Conservation (phyloP, 2,888 invertebrate species). For the Pandemis cinnamomeana region DNA sequence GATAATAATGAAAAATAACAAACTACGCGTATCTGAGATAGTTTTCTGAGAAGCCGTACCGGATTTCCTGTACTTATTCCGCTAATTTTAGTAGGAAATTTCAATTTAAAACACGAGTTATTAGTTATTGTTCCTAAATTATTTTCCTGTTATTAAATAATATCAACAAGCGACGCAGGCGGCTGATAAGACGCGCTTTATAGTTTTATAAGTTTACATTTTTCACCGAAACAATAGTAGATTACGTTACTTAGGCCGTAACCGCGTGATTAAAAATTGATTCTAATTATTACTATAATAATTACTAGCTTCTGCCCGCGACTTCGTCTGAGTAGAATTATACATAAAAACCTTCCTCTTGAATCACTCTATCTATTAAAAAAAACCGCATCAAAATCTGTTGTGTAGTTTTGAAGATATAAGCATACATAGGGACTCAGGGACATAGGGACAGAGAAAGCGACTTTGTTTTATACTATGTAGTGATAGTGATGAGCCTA, state of each 20-base stretch:
- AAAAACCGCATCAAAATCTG: too few relatives aligned
- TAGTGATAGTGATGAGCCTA: too few relatives aligned
- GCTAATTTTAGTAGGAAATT: background rate
- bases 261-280: background rate
- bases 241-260: background rate
- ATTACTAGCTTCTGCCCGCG: too few relatives aligned
- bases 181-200: background rate
- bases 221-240: background rate
- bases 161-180: background rate
- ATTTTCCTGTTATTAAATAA: slow-evolving; percentile 4
- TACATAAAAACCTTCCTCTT: too few relatives aligned
- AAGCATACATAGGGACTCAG: too few relatives aligned
- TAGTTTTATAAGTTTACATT: background rate
- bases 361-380: too few relatives aligned
- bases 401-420: too few relatives aligned
- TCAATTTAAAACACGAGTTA: slow-evolving; percentile 6
- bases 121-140: slow-evolving; percentile 4
- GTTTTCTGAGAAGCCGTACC: background rate
- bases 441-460: too few relatives aligned
- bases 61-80: background rate
- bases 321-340: too few relatives aligned
- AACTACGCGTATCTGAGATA: background rate
- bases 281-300: too few relatives aligned
- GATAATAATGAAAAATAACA: background rate
- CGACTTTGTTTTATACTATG: too few relatives aligned